Evolutionary conservation across 2,888 invertebrate species (phyloP), one percentile per base, ranked within the genome.

Genomic region (Xestia ashworthii): DNA sequence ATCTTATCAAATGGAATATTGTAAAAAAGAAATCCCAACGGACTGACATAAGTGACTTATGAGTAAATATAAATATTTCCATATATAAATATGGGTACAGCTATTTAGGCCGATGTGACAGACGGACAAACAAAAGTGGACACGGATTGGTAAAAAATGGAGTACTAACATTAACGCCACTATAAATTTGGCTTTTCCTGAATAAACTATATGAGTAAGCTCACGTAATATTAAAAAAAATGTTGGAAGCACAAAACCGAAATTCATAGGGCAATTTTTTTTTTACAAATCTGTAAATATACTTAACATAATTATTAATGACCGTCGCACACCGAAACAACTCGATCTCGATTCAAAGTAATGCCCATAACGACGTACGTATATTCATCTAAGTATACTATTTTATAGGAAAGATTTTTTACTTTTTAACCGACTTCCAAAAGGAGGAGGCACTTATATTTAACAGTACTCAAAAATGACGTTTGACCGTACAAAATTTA

Each of bases 51-150:
- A 48, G 74, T 55, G 25, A 84, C 75, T 68, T 81, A 78, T n/a
- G 8, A 74, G 71, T 76, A 66, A 66, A 67, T 74, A 66, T 75
- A 86, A 73, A 77, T 78, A 77, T 66, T 60, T 64, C 76, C 65
- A 55, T 77, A 77, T 50, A 41, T 38, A 38, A 25, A 60, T 58
- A 78, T 32, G 58, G 84, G 66, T 77, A 65, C 65, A 77, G 65
- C 55, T 81, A 80, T 68, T 74, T 76, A 91, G 72, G 71, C 83
- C 71, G 44, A 73, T 60, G 74, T 72, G 78, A 83, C 64, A 75
- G 70, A 75, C 74, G 72, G 83, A 82, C 78, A 66, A 50, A 58
- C 8, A 53, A 77, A 58, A 62, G 3, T 6, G 8, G 62, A 60
- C 70, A 73, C 72, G 25, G 73, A 83, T 41, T 73, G 67, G 46